Evolutionary conservation across 2,797 vertebrate species (phyloP).

Genomic region (Characodon lateralis): DNA sequence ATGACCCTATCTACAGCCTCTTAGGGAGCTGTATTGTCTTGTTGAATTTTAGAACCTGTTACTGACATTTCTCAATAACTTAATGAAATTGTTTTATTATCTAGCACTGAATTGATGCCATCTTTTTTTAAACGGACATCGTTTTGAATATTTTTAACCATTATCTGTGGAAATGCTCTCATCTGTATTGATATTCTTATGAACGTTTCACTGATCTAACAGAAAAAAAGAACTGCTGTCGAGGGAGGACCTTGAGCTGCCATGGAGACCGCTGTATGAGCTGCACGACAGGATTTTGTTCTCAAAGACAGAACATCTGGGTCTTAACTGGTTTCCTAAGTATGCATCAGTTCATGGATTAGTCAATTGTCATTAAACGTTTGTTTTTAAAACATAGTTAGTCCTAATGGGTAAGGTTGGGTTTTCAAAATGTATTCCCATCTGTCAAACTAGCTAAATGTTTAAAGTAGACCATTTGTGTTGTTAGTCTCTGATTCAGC

Average conservation of each 20-base stretch:
- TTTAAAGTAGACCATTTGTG: neutral
- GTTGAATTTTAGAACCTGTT: neutral
- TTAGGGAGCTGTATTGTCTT: neutral
- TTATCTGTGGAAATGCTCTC: conserved; percentile 17
- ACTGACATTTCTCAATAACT: neutral
- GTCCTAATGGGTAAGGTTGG: neutral
- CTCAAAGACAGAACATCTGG: conserved; percentile 97
- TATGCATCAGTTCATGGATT: conserved; percentile 75
- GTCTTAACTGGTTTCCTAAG: conserved; percentile 99
- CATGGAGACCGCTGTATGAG: conserved; percentile 94
- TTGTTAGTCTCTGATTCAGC: neutral
- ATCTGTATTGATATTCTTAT: conserved; percentile 20
- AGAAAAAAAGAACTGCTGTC: conserved; percentile 97
- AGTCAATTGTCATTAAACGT: neutral
- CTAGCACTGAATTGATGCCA: neutral
- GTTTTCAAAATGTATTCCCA: neutral
- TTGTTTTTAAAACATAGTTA: neutral
- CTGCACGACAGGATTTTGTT: conserved; percentile 94
- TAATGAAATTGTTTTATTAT: neutral
- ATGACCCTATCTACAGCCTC: too few species aligned
- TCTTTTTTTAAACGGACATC: neutral
- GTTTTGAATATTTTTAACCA: neutral
- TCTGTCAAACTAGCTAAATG: neutral
- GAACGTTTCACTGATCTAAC: conserved; percentile 38
- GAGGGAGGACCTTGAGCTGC: conserved; percentile 93